Percentiles rank a stretch among this genome's conserved stretches.
These are phyloP conservation scores for Sebastiscus tertius DNA, from an alignment of 2,797 vertebrate genomes.

Conservation along the genomic window DNA sequence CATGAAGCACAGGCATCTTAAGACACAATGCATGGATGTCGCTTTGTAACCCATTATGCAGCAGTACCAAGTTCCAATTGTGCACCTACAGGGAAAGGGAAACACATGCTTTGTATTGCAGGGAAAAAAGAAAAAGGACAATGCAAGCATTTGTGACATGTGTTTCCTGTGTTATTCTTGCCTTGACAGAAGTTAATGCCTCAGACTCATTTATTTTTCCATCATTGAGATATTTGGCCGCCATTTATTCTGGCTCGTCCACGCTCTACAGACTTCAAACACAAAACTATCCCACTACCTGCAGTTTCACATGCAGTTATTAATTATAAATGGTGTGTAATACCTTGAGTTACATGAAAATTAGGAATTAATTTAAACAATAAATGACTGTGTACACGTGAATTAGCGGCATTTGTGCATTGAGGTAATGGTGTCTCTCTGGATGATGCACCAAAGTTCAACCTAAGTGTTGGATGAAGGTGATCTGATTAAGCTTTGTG, in stretches of 20 bases:
- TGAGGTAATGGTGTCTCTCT: neutral
- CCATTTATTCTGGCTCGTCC: conserved; percentile 7
- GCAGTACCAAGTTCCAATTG: conserved; percentile 80
- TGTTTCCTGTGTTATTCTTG: conserved; percentile 44
- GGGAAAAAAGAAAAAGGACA: conserved; percentile 48
- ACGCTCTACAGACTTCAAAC: neutral
- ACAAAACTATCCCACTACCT: neutral
- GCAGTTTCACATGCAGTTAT: neutral
- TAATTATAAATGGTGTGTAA: neutral
- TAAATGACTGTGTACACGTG: neutral
- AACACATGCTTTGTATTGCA: conserved; percentile 72
- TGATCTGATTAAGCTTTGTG: neutral
- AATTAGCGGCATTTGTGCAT: conserved; percentile 6
- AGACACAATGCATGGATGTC: conserved; percentile 78
- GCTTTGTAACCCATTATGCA: conserved; percentile 87
- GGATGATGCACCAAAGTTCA: neutral
- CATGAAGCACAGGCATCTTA: conserved; percentile 85
- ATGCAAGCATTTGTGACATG: conserved; percentile 49
- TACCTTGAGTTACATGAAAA: neutral
- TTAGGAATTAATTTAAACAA: neutral
- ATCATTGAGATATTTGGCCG: conserved; percentile 24
- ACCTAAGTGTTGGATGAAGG: neutral
- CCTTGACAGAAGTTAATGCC: conserved; percentile 14
- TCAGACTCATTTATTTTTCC: neutral
- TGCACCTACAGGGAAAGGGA: conserved; percentile 82